Base-by-base conservation (phyloP, 1,140 invertebrate genomes). In the Eulimnadia texana region DNA sequence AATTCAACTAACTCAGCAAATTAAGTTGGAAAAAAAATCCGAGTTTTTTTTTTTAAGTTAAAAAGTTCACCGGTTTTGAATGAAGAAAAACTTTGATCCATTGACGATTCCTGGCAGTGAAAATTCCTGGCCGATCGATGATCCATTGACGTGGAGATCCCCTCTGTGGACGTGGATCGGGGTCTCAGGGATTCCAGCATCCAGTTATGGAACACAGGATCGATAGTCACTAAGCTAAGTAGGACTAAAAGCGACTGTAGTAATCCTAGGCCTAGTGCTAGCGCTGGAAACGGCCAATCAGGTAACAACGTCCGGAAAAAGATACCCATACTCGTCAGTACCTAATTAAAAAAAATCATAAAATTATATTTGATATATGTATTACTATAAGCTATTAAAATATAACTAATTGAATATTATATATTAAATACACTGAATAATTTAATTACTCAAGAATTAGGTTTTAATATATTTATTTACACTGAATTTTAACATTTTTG, bases 161-260 rank as follows among this genome's bases (percentile, higher is more conserved):
- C 61, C n/a, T 57, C 61, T 24, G 60, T 62, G 13, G 33, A 64
- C 65, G 51, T 66, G 58, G 62, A 62, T 61, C 24, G 19, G n/a
- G 60, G 60, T 33, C 33, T 52, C 16, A 61, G 27, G n/a, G 50
- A 53, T 28, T 72, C 72, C 23, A 73, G 72, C 3, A 77, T 72
- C 66, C 77, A 75, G 3, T 70, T 68, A 16, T 71, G 70, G 64
- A 78, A 78, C 70, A 74, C 75, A 63, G 73, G 73, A 67, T 79
- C 77, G 63, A 75, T 73, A 57, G 78, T 67, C 0, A 74, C 73
- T 11, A 79, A 67, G 24, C 77, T 71, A 0, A 77, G 67, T 0
- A 77, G 77, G 16, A 78, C 70, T 10, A 78, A 66, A 1, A 72
- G 72, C 13, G 76, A 77, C 60, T 78, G 74, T 2, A 75, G 63